Evolutionary conservation across 2,113 vertebrate species (phyloP), one percentile per base, ranked within the genome.

Genomic region (Anhinga rufa): DNA sequence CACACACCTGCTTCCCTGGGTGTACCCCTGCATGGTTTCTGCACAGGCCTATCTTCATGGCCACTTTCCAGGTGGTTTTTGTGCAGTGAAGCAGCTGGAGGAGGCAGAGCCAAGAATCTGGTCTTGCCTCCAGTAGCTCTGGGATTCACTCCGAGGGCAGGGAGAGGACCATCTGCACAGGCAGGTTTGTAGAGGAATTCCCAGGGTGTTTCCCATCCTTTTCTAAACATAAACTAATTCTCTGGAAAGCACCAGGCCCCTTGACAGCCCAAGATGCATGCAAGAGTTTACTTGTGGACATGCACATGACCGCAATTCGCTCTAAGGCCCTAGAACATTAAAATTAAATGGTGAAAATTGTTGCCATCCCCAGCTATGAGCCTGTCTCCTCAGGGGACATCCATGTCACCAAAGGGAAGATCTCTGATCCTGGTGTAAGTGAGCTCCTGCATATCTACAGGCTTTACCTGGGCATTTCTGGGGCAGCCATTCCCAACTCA

Each of bases 81-180:
- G 29, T 49, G 82, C 72, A 66, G 44, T 5, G 91, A 54, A 84
- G 81, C 86, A 95, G 91, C 65, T 1, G 4, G 55, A 86, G 72
- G 55, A 92, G 86, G 60, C 86, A 93, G 60, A 86, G 82, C 87
- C 88, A 95, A 95, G 83, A 96, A 96, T 92, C 77, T 87, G 74
- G 49, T 86, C 80, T 74, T 44, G 66, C 38, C 94, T 87, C 87
- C 86, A 92, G 89, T 24, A 95, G 32, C 57, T 92, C 61, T 89
- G 91, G 91, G 91, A 96, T 96, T 96, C 92, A 95, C 84, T 91
- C 36, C 0, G 58, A 95, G 74, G 89, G 94, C 83, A 96, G 81
- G 92, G 94, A 97, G 86, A 95, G 79, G 91, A 94, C 91, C 95
- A 96, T 88, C 93, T 96, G 95, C 96, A 95, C 94, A 78, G 95